Percentiles rank a stretch among this genome's conserved stretches.
Evolutionary conservation across 2,113 vertebrate species (phyloP).

Genomic region (Scophthalmus maximus): DNA sequence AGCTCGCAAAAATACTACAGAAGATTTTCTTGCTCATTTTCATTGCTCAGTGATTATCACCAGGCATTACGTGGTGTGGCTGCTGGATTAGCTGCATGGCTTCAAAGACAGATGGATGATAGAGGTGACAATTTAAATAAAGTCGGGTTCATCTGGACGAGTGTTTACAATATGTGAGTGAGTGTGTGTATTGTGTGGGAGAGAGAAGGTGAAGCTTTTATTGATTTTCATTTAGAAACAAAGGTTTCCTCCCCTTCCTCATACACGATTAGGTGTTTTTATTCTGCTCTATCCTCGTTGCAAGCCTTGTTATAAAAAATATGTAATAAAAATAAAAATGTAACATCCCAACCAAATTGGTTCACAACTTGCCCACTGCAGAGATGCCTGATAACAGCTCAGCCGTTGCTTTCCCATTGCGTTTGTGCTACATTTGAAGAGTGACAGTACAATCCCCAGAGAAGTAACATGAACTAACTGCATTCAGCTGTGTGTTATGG

Average conservation of each 20-base stretch:
- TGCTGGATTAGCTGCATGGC: not conserved
- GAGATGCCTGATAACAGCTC: not conserved
- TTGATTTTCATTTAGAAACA: conserved; percentile 1
- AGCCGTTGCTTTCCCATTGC: not conserved
- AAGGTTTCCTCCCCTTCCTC: not conserved
- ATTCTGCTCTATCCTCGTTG: not conserved
- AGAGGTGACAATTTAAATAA: not conserved
- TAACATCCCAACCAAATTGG: not conserved
- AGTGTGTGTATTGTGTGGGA: not conserved
- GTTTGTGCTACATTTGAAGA: not conserved
- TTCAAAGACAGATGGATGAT: not conserved
- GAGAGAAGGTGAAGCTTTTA: not conserved
- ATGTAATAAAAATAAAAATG: not conserved
- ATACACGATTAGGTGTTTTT: no score
- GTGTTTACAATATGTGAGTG: not conserved
- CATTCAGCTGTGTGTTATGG: not conserved
- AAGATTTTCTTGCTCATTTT: not conserved
- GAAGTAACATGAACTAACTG: not conserved
- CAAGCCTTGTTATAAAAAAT: not conserved
- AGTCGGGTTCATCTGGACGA: not conserved
- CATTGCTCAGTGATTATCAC: no score
- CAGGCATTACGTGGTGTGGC: not conserved
- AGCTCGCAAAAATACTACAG: no score
- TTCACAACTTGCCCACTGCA: no score
- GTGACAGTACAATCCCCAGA: not conserved